Base-by-base conservation (phyloP, 2,113 vertebrate genomes). In the Notiomystis cincta region DNA sequence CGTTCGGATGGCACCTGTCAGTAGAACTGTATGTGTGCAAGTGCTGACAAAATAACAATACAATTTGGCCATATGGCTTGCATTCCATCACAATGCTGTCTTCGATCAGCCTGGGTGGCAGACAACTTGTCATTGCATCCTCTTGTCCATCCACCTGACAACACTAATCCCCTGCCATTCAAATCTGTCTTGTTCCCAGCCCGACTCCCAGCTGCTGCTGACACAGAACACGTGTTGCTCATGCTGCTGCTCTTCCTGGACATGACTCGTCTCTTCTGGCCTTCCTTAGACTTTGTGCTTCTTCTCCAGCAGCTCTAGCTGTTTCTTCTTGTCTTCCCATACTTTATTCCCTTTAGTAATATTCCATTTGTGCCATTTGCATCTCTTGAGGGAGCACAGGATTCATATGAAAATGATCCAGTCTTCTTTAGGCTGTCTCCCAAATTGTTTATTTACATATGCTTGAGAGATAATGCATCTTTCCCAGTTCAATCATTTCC, bases 1-100 rank as follows among this genome's bases (percentile, higher is more conserved):
- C 9, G 0, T n/a, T 92, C 93, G 21, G 70, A 83, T 47, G 89
- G 48, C 73, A 89, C 23, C 61, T 94, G 66, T 87, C 83, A 95
- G 84, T 40, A 89, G 57, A 76, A 42, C 4, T 30, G 31, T 25
- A 14, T 3, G 6, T 40, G 31, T 45, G 14, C 10, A 15, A 47
- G 24, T 37, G 25, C 62, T 67, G 73, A 93, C n/a, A 87, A 91
- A 89, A 40, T 4, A 71, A 77, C 27, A 81, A 45, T 30, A 33
- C 22, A 33, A 3, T 50, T 71, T 89, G 40, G n/a, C 89, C 83
- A 84, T 84, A 90, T 90, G 94, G 85, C 45, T 81, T 83, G 20
- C 38, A 31, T 90, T 90, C 70, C 72, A 62, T 70, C 72, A 25
- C 42, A 47, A 18, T 3, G 12, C 31, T 92, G n/a, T 20, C 54